Evolutionary conservation across 2,888 invertebrate species (phyloP), one percentile per base, ranked within the genome.

Genomic region (Microchrysa polita): DNA sequence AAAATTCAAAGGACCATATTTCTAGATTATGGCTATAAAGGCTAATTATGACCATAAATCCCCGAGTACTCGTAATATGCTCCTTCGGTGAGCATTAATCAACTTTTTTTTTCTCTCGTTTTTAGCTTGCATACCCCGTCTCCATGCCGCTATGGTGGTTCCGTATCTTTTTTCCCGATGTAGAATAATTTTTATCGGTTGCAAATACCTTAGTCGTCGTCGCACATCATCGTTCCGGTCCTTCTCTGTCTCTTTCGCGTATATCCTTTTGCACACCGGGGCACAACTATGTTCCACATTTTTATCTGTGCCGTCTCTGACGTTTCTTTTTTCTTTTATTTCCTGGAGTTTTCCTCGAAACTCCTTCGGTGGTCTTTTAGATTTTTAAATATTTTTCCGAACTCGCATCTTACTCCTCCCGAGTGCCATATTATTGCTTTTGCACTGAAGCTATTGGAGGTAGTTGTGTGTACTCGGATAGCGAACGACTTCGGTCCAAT

Each of bases 21-120:
- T 76, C 75, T 73, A 75, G 76, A 76, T 76, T 76, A 76, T 76
- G 75, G 76, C 76, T 74, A 76, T 76, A 76, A 76, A 76, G 74
- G 76, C 76, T 76, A 76, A 76, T 76, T 76, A 76, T 75, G 75
- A 73, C 73, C 73, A 76, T 76, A 76, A 76, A 76, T 76, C 73
- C 75, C 73, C 72, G 63, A 67, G 73, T 57, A 73, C 73, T 73
- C 75, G 75, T 75, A 75, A 75, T 73, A 65, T 72, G 75, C 72
- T 73, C 72, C 73, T 72, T 75, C 75, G 73, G 59, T 20, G 67
- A 67, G 73, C 72, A 75, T 75, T 73, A 73, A 75, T 75, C 75
- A 75, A 75, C 48, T 61, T 72, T 61, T 72, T 27, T 52, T 71
- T 22, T n/a, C n/a, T n/a, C n/a, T n/a, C n/a, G n/a, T n/a, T n/a